Evolutionary conservation across 2,113 vertebrate genomes (phyloP).

Genomic region (Hippocampus zosterae): DNA sequence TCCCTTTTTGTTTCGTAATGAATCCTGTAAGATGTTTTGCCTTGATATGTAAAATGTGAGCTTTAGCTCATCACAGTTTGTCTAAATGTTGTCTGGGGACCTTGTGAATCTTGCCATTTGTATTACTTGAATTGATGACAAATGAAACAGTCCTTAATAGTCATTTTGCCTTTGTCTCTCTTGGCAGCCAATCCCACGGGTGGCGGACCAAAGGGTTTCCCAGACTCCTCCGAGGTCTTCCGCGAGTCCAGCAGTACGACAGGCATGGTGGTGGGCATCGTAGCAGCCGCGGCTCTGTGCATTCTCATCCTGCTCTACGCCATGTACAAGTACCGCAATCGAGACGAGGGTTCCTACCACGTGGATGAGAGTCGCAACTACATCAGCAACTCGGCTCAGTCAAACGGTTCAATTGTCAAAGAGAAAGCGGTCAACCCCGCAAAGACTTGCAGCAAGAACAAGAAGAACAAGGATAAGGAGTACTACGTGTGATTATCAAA

Average conservation of each 20-base stretch:
- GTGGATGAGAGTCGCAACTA: conserved; percentile 99
- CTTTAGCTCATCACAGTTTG: no score
- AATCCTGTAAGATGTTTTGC: conserved; percentile 14
- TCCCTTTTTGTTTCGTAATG: conserved; percentile 7
- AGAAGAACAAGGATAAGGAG: conserved; percentile 99
- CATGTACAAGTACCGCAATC: conserved; percentile 99
- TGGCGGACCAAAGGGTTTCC: conserved; percentile 79
- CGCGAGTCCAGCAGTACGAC: conserved; percentile 96
- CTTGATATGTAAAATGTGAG: not conserved
- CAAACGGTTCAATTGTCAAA: conserved; percentile 94
- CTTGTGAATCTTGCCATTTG: no score
- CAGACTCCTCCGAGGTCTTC: conserved; percentile 86
- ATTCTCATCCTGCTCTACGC: conserved; percentile 99
- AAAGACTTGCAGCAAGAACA: conserved; percentile 91
- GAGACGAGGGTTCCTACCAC: conserved; percentile 95
- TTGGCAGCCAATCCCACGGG: conserved; percentile 88
- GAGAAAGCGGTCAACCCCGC: conserved; percentile 90
- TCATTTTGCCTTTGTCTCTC: conserved; percentile 50
- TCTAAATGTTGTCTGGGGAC: no score
- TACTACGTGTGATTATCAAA: conserved; percentile 92
- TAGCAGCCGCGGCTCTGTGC: conserved; percentile 91
- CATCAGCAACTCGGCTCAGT: conserved; percentile 99
- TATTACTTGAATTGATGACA: not conserved
- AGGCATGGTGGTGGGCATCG: conserved; percentile 97
- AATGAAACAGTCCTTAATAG: not conserved